Conservation (phyloP, 2,888 invertebrate genomes). For the Eilema depressum region DNA sequence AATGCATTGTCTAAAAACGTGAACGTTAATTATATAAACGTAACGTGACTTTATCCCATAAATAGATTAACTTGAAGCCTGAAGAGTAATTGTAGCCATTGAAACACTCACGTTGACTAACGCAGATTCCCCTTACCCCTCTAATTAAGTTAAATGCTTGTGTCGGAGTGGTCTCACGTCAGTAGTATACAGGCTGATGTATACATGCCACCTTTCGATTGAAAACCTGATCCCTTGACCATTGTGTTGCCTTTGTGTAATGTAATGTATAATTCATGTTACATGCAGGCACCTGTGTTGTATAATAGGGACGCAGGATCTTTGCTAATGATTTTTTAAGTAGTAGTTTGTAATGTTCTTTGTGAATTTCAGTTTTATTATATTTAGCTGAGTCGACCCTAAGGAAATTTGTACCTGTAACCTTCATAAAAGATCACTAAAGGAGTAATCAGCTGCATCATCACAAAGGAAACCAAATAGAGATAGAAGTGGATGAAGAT, state of each 20-base stretch:
- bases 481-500: too few relatives aligned
- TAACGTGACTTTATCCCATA: background rate
- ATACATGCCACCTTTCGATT: background rate
- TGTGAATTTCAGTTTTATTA: background rate
- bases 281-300: background rate
- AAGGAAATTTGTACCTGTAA: too few relatives aligned
- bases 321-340: background rate
- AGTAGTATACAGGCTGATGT: background rate
- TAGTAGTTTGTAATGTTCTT: background rate
- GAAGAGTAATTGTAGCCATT: background rate
- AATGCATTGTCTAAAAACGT: background rate
- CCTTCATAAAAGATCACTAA: too few relatives aligned
- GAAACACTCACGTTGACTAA: background rate
- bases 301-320: background rate
- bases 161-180: slow-evolving; percentile 4
- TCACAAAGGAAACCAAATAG: too few relatives aligned
- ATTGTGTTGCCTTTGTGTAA: background rate
- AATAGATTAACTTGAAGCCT: background rate
- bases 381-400: too few relatives aligned
- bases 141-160: background rate
- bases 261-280: background rate
- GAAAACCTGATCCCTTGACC: background rate
- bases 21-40: background rate
- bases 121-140: background rate
- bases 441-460: too few relatives aligned